Conservation (phyloP, 1,140 invertebrate species). For the Macrobrachium rosenbergii region DNA sequence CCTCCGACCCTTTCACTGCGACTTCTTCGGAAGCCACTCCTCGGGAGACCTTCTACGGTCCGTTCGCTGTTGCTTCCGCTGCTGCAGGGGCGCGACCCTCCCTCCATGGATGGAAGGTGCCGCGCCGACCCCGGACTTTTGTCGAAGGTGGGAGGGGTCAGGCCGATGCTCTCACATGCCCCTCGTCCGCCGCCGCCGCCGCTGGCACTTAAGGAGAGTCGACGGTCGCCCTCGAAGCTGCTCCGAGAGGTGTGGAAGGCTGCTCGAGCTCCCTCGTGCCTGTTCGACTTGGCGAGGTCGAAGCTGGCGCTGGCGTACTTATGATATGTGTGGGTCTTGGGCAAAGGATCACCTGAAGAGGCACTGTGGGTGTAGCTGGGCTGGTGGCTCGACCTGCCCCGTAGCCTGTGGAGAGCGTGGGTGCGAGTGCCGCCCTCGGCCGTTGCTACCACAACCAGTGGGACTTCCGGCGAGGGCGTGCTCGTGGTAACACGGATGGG, state of each 20-base stretch:
- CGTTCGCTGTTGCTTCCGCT: slow-evolving; percentile 46
- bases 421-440: slow-evolving; percentile 59
- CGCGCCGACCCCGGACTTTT: slow-evolving; percentile 46
- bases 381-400: slow-evolving; percentile 7
- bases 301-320: slow-evolving; percentile 63
- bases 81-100: slow-evolving; percentile 40
- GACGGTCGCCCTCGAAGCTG: slow-evolving; percentile 56
- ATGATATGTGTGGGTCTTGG: slow-evolving; percentile 55
- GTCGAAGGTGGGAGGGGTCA: slow-evolving; percentile 28
- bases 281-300: slow-evolving; percentile 41
- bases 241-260: slow-evolving; percentile 55
- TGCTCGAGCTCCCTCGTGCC: slow-evolving; percentile 51
- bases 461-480: slow-evolving; percentile 47
- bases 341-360: slow-evolving; percentile 28
- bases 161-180: slow-evolving; percentile 2
- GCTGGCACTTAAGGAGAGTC: slow-evolving; percentile 40
- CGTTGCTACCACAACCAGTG: slow-evolving; percentile 55
- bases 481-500: slow-evolving; percentile 43
- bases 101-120: slow-evolving; percentile 46
- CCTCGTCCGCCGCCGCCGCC: slow-evolving; percentile 16
- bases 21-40: slow-evolving; percentile 47
- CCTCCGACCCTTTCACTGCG: slow-evolving; percentile 50
- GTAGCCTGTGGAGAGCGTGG: slow-evolving; percentile 40
- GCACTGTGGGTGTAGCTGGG: slow-evolving; percentile 31
- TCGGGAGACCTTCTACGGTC: slow-evolving; percentile 23